phyloP scores from a whole-genome alignment of 2,113 vertebrate species.

The Nerophis ophidion region DNA sequence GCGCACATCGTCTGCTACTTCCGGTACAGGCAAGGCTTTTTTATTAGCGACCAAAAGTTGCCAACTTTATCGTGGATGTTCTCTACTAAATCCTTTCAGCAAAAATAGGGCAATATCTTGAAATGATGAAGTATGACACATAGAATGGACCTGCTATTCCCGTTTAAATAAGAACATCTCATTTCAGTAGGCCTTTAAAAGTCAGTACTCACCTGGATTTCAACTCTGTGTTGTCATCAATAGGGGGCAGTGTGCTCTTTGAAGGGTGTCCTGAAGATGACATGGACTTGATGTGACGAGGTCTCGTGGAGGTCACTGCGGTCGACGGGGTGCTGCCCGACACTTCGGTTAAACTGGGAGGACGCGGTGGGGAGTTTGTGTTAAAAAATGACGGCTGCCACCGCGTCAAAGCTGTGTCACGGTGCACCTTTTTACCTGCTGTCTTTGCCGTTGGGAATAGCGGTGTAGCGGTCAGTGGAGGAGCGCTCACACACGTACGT shows the following conservation, averaged over 20 bases:
- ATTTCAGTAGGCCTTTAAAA: too few relatives aligned
- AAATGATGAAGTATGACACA: too few relatives aligned
- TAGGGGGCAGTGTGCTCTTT: slow-evolving; percentile 91
- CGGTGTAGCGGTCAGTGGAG: slow-evolving; percentile 82
- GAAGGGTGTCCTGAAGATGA: slow-evolving; percentile 94
- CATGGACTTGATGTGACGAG: slow-evolving; percentile 98
- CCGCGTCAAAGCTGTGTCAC: neutral
- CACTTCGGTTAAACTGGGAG: slow-evolving; percentile 86
- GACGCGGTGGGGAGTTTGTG: neutral
- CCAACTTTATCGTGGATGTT: too few relatives aligned
- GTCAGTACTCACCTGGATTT: slow-evolving; percentile 78
- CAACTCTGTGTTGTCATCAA: slow-evolving; percentile 90
- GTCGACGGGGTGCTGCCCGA: slow-evolving; percentile 80
- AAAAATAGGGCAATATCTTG: too few relatives aligned
- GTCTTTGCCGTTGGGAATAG: slow-evolving; percentile 94
- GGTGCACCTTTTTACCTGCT: slow-evolving; percentile 78
- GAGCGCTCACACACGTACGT: slow-evolving; percentile 93
- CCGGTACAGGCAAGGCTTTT: too few relatives aligned
- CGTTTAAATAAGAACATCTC: too few relatives aligned
- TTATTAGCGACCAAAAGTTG: too few relatives aligned
- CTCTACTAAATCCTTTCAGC: too few relatives aligned
- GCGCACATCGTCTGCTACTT: too few relatives aligned
- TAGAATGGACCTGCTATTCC: too few relatives aligned
- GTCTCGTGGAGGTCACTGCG: slow-evolving; percentile 76
- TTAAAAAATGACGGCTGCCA: neutral